phyloP scores from a whole-genome alignment of 2,113 vertebrate species.

The Sebastes fasciatus region DNA sequence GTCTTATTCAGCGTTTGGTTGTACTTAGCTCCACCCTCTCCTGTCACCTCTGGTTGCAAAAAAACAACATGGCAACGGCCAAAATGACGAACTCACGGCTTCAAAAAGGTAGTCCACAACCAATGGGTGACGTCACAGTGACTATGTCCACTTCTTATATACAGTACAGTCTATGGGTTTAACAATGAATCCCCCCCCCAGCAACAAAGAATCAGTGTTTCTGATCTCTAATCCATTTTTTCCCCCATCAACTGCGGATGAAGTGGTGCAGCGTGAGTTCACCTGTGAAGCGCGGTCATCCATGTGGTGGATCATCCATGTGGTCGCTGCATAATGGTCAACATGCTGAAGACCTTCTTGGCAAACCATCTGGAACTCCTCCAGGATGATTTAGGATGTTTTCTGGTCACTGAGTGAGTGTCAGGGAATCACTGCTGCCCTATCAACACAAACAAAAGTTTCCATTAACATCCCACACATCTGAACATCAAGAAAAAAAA shows the following conservation, averaged over 20 bases:
- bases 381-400: conserved; percentile 32
- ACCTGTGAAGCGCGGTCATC: conserved; percentile 44
- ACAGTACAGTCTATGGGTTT: no score
- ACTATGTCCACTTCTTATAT: no score
- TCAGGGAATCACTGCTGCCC: background rate
- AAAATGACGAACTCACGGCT: no score
- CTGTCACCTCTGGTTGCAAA: no score
- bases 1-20: no score
- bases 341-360: conserved; percentile 32
- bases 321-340: conserved; percentile 2
- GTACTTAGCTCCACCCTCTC: no score
- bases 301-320: conserved; percentile 7
- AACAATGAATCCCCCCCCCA: background rate
- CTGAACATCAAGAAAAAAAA: conserved; percentile 2
- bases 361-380: conserved; percentile 31
- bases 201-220: background rate
- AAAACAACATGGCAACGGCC: no score
- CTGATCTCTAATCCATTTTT: background rate
- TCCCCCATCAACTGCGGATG: background rate
- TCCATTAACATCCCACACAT: conserved; percentile 19
- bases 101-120: no score
- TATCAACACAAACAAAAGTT: conserved; percentile 35
- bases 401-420: conserved; percentile 8
- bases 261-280: conserved; percentile 16
- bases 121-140: no score